Percentiles rank a stretch among this genome's conserved stretches.
Evolutionary conservation across 2,113 vertebrate species (phyloP).

Genomic region (Illadopsis cleaveri): DNA sequence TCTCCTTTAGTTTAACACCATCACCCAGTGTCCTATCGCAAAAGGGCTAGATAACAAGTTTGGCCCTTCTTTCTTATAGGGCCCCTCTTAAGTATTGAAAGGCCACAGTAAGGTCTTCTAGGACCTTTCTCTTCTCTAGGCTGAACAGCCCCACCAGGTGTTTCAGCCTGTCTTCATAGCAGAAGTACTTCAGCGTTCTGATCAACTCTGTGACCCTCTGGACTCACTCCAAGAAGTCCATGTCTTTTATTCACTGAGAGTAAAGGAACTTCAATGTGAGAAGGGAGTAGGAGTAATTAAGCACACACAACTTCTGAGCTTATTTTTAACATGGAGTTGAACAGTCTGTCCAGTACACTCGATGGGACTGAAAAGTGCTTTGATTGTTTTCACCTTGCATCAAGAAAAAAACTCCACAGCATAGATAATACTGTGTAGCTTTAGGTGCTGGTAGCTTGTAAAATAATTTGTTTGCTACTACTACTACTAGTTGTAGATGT

Average conservation of each 20-base stretch:
- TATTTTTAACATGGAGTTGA: neutral
- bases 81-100: neutral
- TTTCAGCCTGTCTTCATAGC: neutral
- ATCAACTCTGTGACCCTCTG: neutral
- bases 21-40: fast-evolving
- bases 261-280: neutral
- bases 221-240: neutral
- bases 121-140: neutral
- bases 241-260: neutral
- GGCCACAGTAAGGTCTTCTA: neutral
- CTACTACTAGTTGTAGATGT: neutral
- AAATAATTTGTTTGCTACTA: neutral
- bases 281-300: neutral
- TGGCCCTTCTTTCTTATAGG: neutral
- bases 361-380: neutral
- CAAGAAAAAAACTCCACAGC: neutral
- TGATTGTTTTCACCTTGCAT: neutral
- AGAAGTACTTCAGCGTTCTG: neutral
- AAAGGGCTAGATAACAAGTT: neutral
- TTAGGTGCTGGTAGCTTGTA: neutral
- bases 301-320: neutral
- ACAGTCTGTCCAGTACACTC: neutral
- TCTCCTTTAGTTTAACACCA: neutral
- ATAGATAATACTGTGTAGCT: neutral
- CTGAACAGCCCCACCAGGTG: neutral